Conservation (phyloP, 2,113 vertebrate genomes). For the Mobula hypostoma region DNA sequence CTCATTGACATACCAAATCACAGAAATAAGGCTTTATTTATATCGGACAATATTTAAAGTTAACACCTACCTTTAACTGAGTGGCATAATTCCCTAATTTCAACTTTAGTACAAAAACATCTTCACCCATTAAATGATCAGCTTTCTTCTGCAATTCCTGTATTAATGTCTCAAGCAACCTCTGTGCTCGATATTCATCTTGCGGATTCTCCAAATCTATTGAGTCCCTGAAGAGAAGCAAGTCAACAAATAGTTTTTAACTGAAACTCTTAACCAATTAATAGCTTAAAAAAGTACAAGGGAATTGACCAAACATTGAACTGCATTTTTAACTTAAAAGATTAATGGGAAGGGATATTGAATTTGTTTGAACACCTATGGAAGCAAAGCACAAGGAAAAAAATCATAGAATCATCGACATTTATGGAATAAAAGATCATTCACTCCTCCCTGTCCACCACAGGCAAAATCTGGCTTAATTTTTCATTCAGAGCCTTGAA, state of each 20-base stretch:
- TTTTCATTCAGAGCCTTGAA: too few relatives aligned
- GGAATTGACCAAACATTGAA: neutral
- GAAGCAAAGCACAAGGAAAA: too few relatives aligned
- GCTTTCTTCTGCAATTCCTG: conserved; percentile 97
- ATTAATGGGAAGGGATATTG: neutral
- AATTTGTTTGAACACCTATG: neutral
- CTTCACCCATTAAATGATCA: conserved; percentile 90
- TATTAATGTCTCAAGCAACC: conserved; percentile 85
- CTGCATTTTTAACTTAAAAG: neutral
- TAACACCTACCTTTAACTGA: conserved; percentile 73
- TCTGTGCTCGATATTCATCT: conserved; percentile 80
- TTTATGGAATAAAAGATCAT: too few relatives aligned
- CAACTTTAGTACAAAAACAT: conserved; percentile 93
- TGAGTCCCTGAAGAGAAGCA: conserved; percentile 65
- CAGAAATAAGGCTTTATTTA: neutral
- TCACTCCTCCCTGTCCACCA: too few relatives aligned
- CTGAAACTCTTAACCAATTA: neutral
- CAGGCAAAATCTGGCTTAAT: too few relatives aligned
- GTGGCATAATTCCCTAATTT: conserved; percentile 94
- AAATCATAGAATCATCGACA: too few relatives aligned
- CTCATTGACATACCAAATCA: neutral
- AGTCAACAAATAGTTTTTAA: neutral
- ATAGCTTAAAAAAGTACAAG: neutral
- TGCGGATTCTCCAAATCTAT: conserved; percentile 89
- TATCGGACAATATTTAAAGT: neutral